Conservation (phyloP, 2,888 invertebrate species). For the Helleia helle region DNA sequence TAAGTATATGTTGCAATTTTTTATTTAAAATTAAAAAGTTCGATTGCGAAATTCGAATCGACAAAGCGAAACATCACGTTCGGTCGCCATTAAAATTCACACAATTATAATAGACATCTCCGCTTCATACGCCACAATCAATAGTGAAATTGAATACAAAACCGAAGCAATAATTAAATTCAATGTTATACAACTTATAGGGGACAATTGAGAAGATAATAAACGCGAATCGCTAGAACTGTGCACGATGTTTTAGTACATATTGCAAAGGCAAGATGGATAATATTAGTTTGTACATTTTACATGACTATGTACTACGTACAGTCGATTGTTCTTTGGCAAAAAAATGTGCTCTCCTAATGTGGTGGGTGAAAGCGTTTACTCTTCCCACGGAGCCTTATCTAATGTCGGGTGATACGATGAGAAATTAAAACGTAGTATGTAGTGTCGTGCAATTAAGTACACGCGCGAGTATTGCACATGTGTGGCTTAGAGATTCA, state of each 20-base stretch:
- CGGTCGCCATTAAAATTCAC: slow-evolving; percentile 2
- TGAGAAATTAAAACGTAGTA: slow-evolving; percentile 20
- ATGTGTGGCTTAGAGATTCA: no score
- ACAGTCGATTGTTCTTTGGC: slow-evolving; percentile 26
- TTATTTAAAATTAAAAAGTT: no score
- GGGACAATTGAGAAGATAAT: slow-evolving; percentile 12
- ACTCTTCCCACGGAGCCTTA: slow-evolving; percentile 41
- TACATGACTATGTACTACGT: slow-evolving; percentile 9
- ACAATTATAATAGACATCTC: slow-evolving; percentile 11
- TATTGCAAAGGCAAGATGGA: background rate
- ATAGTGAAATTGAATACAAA: slow-evolving; percentile 27
- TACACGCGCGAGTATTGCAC: slow-evolving; percentile 9
- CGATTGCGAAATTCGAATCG: no score
- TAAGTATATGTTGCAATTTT: no score
- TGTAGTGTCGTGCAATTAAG: slow-evolving; percentile 19
- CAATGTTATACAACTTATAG: slow-evolving; percentile 22
- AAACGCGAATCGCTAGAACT: background rate
- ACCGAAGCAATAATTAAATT: slow-evolving; percentile 18
- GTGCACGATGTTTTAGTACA: slow-evolving; percentile 6
- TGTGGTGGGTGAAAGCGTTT: slow-evolving; percentile 31
- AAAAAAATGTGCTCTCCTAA: slow-evolving; percentile 34
- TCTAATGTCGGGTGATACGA: slow-evolving; percentile 32
- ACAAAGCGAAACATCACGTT: background rate
- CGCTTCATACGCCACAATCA: slow-evolving; percentile 16
- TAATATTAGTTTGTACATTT: slow-evolving; percentile 6